phyloP scores from a whole-genome alignment of 1,140 invertebrate species.

The Polypedilum vanderplanki region DNA sequence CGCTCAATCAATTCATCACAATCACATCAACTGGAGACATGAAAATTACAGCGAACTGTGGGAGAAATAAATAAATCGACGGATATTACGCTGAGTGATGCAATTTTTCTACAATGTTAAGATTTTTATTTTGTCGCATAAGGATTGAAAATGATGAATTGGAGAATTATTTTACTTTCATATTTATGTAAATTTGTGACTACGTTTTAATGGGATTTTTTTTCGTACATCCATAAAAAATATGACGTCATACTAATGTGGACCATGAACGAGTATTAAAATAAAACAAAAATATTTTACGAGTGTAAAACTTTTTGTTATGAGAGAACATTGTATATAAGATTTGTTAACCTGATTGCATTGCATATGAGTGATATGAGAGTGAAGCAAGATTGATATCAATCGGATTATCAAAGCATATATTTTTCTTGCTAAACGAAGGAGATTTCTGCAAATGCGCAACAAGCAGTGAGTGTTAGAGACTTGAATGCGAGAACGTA shows the following conservation, averaged over 20 bases:
- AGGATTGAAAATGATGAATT: not conserved
- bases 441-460: not conserved
- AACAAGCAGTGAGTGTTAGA: not conserved
- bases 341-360: not conserved
- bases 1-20: not conserved
- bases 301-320: not conserved
- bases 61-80: not conserved
- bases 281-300: not conserved
- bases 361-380: not conserved
- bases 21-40: not conserved
- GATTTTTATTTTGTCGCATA: not conserved
- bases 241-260: not conserved
- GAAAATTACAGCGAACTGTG: not conserved
- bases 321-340: not conserved
- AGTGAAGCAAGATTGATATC: not conserved
- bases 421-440: not conserved
- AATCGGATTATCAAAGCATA: not conserved
- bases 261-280: not conserved
- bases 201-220: not conserved
- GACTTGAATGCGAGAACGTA: constrained; percentile 10
- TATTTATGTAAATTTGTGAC: not conserved
- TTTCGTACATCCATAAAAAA: not conserved
- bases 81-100: not conserved
- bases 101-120: not conserved
- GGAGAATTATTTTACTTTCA: no score